These are phyloP conservation scores for Lithosia quadra DNA, from an alignment of 2,888 invertebrate species.

Conservation along the genomic window DNA sequence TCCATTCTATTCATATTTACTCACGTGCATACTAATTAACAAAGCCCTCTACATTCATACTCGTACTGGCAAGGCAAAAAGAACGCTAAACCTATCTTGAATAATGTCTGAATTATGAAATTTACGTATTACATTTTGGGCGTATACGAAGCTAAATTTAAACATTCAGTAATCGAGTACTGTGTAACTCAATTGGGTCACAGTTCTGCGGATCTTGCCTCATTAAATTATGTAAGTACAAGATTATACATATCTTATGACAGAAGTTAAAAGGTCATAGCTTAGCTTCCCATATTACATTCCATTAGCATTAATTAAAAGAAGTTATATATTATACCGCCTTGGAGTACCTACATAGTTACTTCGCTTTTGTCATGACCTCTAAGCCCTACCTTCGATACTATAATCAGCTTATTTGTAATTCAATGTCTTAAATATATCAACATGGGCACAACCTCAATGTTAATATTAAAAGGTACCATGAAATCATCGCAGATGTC, in stretches of 20 bases:
- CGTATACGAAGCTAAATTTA: background rate
- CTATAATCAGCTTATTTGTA: conserved; percentile 40
- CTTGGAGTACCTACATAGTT: conserved; percentile 23
- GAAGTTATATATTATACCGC: background rate
- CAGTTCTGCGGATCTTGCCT: background rate
- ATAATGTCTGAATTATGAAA: background rate
- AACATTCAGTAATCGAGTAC: conserved; percentile 2
- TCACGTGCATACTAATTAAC: too few relatives aligned
- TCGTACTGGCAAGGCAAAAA: background rate
- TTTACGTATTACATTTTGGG: background rate
- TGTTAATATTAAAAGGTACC: conserved; percentile 17
- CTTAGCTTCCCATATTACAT: conserved; percentile 9
- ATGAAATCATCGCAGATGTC: conserved; percentile 37
- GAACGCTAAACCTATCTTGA: background rate
- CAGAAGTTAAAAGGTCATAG: conserved; percentile 8
- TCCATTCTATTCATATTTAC: background rate
- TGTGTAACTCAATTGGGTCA: background rate
- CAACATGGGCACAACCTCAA: conserved; percentile 23
- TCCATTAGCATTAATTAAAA: conserved; percentile 16
- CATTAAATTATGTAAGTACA: background rate
- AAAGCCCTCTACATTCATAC: background rate
- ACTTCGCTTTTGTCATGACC: conserved; percentile 35
- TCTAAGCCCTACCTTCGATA: conserved; percentile 40
- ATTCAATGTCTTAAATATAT: conserved; percentile 40
- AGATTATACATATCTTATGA: background rate